Base-by-base conservation (phyloP, 2,797 vertebrate species). In the Tokudaia muenninki region DNA sequence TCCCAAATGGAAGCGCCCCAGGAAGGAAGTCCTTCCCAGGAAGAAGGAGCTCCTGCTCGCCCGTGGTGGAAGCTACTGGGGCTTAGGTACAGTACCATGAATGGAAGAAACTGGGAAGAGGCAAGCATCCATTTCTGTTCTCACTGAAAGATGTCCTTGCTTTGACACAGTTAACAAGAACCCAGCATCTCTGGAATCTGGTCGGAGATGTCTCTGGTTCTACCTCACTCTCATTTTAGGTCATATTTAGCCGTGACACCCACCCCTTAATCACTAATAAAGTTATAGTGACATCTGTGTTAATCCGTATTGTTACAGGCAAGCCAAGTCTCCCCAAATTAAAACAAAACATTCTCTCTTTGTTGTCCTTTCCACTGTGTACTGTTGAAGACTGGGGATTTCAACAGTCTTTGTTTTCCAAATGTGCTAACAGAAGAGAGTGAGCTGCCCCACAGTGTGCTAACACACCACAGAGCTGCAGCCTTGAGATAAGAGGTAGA, bases 371-470 rank as follows among this genome's bases (percentile, higher is more conserved):
- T 83, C 92, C 9, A 19, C 84, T 52, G 84, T 52, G 94, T 91
- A 90, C 97, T 97, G 94, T 95, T 97, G 97, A 96, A 96, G 95
- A 41, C 24, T n/a, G 77, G 94, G 65, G 90, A 94, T 98, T 97
- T 98, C 97, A 95, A 96, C 97, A 98, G 95, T 55, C 97, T 97
- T 93, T 97, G 88, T 98, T 97, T 97, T 97, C 90, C 93, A 97
- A 96, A 95, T 63, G 93, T 50, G 77, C 96, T 94, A 96, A 94
- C 65, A 92, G 91, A 92, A 93, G 89, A 97, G 96, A 97, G 90
- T 97, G 95, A 87, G 96, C 96, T 97, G 94, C 97, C 98, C 97
- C 70, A 22, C 81, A 92, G 86, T 81, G n/a, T 87, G 79, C 92
- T 91, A 94, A 92, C 75, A 44, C 96, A 94, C 84, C 74, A 92